A percentile compares a stretch with the other conserved stretches of the same genome.
Conservation (phyloP, 2,888 invertebrate genomes). For the Oeneis ivallda region DNA sequence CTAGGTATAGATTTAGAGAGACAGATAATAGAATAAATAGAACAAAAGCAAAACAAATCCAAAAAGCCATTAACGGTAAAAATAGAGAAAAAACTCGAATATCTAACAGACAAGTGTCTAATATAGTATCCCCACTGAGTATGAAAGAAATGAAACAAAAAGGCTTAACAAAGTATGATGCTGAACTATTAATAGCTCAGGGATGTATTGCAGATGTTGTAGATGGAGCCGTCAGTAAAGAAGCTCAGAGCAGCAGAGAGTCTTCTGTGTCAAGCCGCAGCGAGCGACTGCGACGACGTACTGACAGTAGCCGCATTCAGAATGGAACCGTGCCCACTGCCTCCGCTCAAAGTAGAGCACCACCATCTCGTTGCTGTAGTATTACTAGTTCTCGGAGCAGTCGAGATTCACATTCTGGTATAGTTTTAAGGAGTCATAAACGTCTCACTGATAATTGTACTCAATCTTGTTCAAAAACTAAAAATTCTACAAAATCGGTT, state of each 20-base stretch:
- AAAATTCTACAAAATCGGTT: constrained; percentile 53
- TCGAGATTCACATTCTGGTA: constrained; percentile 76
- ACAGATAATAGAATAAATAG: constrained; percentile 96
- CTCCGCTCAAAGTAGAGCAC: constrained; percentile 60
- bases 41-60: constrained; percentile 87
- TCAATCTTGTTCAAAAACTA: constrained; percentile 60
- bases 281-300: constrained; percentile 62
- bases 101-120: constrained; percentile 66
- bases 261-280: constrained; percentile 72
- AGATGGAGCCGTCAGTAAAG: constrained; percentile 65
- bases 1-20: constrained; percentile 94
- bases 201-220: constrained; percentile 87
- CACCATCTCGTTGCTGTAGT: constrained; percentile 69
- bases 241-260: constrained; percentile 68
- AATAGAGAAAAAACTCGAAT: constrained; percentile 67
- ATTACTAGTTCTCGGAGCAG: constrained; percentile 77
- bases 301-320: constrained; percentile 58
- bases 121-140: constrained; percentile 86
- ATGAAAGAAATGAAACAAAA: constrained; percentile 92
- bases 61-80: constrained; percentile 71
- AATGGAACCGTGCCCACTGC: constrained; percentile 59
- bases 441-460: constrained; percentile 69
- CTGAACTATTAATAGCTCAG: constrained; percentile 91
- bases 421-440: constrained; percentile 84
- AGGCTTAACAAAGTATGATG: constrained; percentile 93